Evolutionary conservation across 2,113 vertebrate species (phyloP).

Genomic region (Leucopternis melanops): DNA sequence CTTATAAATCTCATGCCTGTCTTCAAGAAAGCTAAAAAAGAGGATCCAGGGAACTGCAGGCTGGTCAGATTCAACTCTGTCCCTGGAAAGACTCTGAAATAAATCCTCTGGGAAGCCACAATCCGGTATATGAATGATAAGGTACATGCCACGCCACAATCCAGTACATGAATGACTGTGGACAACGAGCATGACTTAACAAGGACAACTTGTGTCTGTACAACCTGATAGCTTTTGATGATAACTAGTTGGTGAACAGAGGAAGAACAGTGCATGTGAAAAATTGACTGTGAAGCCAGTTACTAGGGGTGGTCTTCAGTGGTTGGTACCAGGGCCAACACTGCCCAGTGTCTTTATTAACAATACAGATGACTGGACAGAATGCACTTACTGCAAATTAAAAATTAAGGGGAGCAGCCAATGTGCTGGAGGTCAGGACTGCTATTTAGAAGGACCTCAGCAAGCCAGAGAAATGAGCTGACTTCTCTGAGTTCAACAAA

Average conservation of each 20-base stretch:
- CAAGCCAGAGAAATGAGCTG: background rate
- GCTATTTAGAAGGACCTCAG: background rate
- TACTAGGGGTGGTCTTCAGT: background rate
- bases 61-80: background rate
- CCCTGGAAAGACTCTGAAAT: background rate
- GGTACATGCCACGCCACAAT: background rate
- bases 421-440: background rate
- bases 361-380: background rate
- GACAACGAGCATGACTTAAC: background rate
- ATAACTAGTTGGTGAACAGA: background rate
- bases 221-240: background rate
- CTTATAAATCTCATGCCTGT: background rate
- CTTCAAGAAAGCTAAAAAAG: background rate
- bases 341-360: background rate
- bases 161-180: background rate
- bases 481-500: background rate
- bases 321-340: background rate
- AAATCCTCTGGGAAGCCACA: background rate
- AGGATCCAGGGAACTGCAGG: background rate
- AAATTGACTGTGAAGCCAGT: background rate
- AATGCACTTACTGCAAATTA: background rate
- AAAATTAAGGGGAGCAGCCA: background rate
- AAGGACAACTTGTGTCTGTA: background rate
- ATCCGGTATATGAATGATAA: background rate
- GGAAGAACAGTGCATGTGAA: background rate